phyloP scores from a whole-genome alignment of 1,140 invertebrate species.

The Brachionus rubens region DNA sequence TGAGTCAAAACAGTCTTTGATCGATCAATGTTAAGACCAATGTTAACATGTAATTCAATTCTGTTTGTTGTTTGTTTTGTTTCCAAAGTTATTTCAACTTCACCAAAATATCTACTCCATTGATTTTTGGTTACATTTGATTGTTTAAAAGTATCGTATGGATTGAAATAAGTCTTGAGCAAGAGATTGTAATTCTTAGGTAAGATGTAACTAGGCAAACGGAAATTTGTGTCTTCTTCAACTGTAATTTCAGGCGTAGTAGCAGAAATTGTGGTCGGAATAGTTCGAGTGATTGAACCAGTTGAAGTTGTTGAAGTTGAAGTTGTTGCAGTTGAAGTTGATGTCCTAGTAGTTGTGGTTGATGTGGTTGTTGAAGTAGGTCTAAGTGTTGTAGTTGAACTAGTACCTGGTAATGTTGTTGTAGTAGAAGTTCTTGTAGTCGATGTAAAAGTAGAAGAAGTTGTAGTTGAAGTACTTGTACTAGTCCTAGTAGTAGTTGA shows the following conservation, averaged over 20 bases:
- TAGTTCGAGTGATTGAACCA: too few relatives aligned
- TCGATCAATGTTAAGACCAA: not conserved
- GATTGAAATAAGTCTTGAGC: slow-evolving; percentile 32
- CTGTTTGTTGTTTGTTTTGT: slow-evolving; percentile 7
- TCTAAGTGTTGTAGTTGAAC: too few relatives aligned
- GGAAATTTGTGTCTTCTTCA: not conserved
- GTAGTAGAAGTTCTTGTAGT: not conserved
- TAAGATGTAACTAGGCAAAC: not conserved
- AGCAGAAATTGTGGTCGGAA: too few relatives aligned
- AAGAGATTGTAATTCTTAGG: not conserved
- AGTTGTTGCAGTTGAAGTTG: too few relatives aligned
- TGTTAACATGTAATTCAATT: not conserved
- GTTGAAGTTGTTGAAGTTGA: too few relatives aligned
- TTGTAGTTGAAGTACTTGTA: slow-evolving; percentile 46
- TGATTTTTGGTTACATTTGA: slow-evolving; percentile 1
- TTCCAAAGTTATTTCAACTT: slow-evolving; percentile 1
- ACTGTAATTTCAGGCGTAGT: not conserved
- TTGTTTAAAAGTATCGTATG: not conserved
- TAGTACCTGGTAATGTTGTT: too few relatives aligned
- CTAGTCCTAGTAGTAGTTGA: not conserved
- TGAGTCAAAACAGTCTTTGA: not conserved
- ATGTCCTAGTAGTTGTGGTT: too few relatives aligned
- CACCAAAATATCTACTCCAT: not conserved
- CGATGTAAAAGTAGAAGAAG: slow-evolving; percentile 44
- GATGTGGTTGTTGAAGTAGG: too few relatives aligned